phyloP scores from a whole-genome alignment of 2,888 invertebrate species.

The Drosophila barbarae region DNA sequence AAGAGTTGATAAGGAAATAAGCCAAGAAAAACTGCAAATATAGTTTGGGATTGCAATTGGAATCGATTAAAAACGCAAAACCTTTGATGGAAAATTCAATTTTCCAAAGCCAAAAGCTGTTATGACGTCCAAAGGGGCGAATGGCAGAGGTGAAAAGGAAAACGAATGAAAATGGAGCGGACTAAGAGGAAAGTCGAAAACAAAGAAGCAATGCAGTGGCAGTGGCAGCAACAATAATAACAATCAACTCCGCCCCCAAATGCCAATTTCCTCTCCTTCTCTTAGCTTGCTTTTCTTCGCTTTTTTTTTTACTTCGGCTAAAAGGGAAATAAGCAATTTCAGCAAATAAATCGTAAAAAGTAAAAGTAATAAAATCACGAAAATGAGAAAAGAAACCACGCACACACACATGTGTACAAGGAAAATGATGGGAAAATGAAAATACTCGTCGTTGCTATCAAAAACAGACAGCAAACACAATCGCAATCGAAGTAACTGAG shows the following conservation, averaged over 20 bases:
- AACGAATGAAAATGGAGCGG: constrained; percentile 7
- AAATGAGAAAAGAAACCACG: constrained; percentile 66
- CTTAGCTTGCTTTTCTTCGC: constrained; percentile 9
- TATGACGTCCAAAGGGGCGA: constrained; percentile 26
- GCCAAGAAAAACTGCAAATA: constrained; percentile 5
- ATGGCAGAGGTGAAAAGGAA: constrained; percentile 8
- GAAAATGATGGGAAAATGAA: constrained; percentile 51
- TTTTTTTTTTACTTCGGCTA: constrained; percentile 7
- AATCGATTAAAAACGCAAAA: constrained; percentile 62
- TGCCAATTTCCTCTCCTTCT: constrained; percentile 48
- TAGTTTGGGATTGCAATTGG: constrained; percentile 35
- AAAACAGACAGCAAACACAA: constrained; percentile 50
- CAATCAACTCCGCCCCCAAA: constrained; percentile 40
- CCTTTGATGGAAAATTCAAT: constrained; percentile 58
- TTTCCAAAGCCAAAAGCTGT: constrained; percentile 53
- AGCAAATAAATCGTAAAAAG: constrained; percentile 74
- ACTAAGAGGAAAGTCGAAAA: constrained; percentile 16
- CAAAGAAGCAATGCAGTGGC: constrained; percentile 40
- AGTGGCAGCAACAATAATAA: constrained; percentile 38
- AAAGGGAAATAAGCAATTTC: constrained; percentile 73
- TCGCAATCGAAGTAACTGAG: constrained; percentile 41
- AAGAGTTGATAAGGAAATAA: constrained; percentile 22
- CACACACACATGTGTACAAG: constrained; percentile 10
- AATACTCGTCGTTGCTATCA: constrained; percentile 48
- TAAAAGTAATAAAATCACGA: constrained; percentile 73